These are phyloP conservation scores for Pygoscelis adeliae DNA, from an alignment of 2,113 vertebrate species.

Conservation along the genomic window DNA sequence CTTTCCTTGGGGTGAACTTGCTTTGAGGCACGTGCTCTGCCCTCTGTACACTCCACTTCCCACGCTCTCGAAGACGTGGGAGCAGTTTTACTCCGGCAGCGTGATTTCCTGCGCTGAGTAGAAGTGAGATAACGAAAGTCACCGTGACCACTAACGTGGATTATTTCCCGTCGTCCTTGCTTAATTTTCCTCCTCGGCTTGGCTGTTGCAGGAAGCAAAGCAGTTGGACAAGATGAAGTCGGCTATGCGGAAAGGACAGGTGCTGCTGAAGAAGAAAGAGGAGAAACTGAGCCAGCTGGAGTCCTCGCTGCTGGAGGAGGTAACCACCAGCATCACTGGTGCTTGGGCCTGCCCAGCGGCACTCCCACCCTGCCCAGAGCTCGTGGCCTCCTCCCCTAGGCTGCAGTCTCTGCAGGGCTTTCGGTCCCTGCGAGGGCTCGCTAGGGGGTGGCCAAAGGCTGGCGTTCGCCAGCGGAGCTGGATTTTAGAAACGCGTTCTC, in stretches of 20 bases:
- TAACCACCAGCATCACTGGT: not conserved
- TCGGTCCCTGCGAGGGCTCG: not conserved
- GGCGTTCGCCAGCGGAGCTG: not conserved
- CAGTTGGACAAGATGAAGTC: slow-evolving; percentile 80
- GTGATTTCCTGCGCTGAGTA: not conserved
- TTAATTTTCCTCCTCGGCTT: not conserved
- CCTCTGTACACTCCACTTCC: rapidly evolving
- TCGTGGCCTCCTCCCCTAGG: not conserved
- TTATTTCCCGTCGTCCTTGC: not conserved
- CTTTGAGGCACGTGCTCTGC: rapidly evolving
- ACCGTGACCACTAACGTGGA: rapidly evolving
- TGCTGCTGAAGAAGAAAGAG: slow-evolving; percentile 83
- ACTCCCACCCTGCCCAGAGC: not conserved
- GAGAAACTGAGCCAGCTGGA: slow-evolving; percentile 85
- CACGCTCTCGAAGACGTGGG: rapidly evolving
- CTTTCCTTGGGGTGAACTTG: not conserved
- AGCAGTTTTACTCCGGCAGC: not conserved
- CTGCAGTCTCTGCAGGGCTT: not conserved
- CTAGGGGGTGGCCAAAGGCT: not conserved
- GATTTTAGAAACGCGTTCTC: rapidly evolving
- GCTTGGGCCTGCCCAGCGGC: not conserved
- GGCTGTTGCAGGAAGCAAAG: slow-evolving; percentile 77
- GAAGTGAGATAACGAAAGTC: not conserved
- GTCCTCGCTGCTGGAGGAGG: slow-evolving; percentile 85
- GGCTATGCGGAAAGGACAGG: slow-evolving; percentile 78